These are phyloP conservation scores for Ganaspis brasiliensis DNA, from an alignment of 2,888 invertebrate species.

Conservation along the genomic window DNA sequence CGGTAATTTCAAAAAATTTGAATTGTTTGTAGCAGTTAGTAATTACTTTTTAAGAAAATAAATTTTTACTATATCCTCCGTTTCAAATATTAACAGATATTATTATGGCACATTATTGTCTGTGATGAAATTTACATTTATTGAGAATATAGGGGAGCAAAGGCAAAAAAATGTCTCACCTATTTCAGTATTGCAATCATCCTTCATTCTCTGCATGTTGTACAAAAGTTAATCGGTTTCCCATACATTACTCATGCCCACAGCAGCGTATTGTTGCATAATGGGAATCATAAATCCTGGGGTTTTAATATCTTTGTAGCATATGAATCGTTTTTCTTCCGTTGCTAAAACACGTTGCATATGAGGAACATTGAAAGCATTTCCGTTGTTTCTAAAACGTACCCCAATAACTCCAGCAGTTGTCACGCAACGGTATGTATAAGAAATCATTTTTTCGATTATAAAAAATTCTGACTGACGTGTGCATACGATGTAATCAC, in stretches of 20 bases:
- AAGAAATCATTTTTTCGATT: background rate
- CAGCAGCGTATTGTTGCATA: background rate
- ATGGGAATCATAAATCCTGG: background rate
- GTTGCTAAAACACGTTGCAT: background rate
- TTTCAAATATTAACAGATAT: too few species aligned
- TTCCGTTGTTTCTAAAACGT: background rate
- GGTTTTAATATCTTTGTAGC: background rate
- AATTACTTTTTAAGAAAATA: too few species aligned
- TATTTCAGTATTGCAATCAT: too few species aligned
- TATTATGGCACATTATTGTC: too few species aligned
- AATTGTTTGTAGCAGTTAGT: too few species aligned
- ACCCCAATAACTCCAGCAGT: background rate
- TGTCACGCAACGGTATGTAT: background rate
- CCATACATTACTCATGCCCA: background rate
- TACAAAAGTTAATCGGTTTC: background rate
- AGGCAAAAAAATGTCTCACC: too few species aligned
- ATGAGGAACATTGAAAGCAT: background rate
- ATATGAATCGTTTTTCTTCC: background rate
- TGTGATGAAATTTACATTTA: too few species aligned
- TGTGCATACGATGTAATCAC: background rate
- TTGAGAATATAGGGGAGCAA: too few species aligned
- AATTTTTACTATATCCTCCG: too few species aligned
- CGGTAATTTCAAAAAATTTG: too few species aligned
- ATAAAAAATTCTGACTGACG: background rate
- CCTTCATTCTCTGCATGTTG: too few species aligned